These are phyloP conservation scores for Cacatua alba DNA, from an alignment of 2,113 vertebrate genomes.

Conservation along the genomic window DNA sequence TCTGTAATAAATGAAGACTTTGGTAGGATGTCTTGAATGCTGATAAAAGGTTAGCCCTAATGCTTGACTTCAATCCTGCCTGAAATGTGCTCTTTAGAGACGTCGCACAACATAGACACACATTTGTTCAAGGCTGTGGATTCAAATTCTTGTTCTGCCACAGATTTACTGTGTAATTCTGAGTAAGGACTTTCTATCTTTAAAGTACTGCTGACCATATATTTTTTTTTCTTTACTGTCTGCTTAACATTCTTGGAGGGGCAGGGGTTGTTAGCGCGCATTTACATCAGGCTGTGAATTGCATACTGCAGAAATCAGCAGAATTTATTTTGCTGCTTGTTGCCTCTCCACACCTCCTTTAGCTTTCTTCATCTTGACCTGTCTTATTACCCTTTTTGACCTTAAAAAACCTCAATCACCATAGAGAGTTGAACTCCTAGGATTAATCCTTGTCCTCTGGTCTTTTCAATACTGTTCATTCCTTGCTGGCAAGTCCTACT, in stretches of 20 bases:
- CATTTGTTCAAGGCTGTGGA: background rate
- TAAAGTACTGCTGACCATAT: slow-evolving; percentile 9
- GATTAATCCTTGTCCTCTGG: background rate
- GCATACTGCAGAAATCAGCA: background rate
- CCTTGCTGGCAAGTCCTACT: background rate
- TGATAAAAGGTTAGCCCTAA: background rate
- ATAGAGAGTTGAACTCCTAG: background rate
- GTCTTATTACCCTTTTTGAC: background rate
- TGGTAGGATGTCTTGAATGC: background rate
- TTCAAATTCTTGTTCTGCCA: background rate
- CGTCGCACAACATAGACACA: accelerated
- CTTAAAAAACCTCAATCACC: background rate
- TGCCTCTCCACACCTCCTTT: background rate
- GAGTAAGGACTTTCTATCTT: slow-evolving; percentile 3
- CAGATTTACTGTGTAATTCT: background rate
- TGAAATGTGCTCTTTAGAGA: background rate
- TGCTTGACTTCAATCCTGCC: background rate
- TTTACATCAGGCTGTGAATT: background rate
- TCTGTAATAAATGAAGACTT: background rate
- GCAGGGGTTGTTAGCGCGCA: background rate
- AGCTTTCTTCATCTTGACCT: background rate
- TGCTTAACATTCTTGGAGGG: background rate
- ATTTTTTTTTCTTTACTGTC: background rate
- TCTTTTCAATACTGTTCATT: background rate
- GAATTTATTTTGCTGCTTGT: background rate